phyloP scores from a whole-genome alignment of 2,113 vertebrate species.

The Mesoclemmys tuberculata region DNA sequence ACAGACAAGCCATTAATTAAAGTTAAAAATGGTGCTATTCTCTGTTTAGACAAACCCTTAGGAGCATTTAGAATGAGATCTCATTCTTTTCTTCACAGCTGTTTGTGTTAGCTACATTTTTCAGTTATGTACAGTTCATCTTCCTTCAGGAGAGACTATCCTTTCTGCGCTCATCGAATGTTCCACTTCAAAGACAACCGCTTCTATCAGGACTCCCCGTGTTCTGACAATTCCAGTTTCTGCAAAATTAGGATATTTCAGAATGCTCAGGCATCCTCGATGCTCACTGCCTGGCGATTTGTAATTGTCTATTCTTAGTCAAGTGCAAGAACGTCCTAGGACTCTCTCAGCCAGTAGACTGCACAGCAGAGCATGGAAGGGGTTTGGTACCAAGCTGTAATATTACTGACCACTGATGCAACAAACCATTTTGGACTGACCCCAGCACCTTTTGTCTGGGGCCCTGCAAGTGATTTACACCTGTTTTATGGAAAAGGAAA shows the following conservation, averaged over 20 bases:
- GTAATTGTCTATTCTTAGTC: background rate
- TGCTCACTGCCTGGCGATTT: background rate
- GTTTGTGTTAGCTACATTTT: background rate
- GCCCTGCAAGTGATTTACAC: background rate
- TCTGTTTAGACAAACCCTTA: background rate
- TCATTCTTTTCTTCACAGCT: background rate
- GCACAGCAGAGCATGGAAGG: background rate
- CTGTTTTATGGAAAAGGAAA: background rate
- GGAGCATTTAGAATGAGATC: background rate
- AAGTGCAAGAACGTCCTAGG: background rate
- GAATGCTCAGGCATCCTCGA: background rate
- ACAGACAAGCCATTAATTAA: background rate
- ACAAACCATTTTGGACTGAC: background rate
- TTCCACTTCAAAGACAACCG: background rate
- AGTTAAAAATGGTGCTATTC: accelerated
- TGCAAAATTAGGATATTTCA: background rate
- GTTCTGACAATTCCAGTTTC: background rate
- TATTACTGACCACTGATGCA: background rate
- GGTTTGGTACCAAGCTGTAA: background rate
- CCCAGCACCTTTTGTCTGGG: background rate
- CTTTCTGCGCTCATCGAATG: background rate
- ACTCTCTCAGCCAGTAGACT: background rate
- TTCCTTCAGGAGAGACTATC: background rate
- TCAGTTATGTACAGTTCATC: background rate
- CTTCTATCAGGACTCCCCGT: background rate